Base-by-base conservation (phyloP, 1,140 invertebrate genomes). In the Drosophila elegans region DNA sequence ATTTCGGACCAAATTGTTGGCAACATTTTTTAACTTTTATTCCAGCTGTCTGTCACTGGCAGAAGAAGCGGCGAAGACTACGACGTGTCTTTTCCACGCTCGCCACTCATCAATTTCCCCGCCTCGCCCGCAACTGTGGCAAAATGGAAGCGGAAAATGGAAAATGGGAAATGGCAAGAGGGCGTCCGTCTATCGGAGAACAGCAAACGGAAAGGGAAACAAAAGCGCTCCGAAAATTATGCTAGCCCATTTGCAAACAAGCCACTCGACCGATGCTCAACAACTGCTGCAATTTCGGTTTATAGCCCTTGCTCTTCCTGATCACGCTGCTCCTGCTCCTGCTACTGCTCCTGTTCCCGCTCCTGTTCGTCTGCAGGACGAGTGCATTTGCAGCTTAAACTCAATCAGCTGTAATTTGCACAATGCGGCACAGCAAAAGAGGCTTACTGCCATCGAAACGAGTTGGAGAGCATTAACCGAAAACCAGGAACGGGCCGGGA, bases 231-330 rank as follows among this genome's bases (percentile, higher is more conserved):
- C 12, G 32, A 63, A 79, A 86, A 88, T 88, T 82, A 86, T 86
- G 82, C 75, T 68, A 69, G 66, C 78, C 80, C 82, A 88, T 86
- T 86, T 83, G 75, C 82, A 86, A 86, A 86, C 83, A 88, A 88
- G 79, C 74, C 78, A 82, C 78, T 85, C 68, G 56, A 77, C 51
- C 45, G 32, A 45, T 67, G 62, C 75, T 78, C 53, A 74, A 59
- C 67, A 73, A 73, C 59, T 69, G 51, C 59, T 44, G 71, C 71
- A 75, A 66, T 75, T 75, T 52, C 60, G 61, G 66, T 77, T 75
- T 68, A 66, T 44, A 44, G 72, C 45, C 41, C 46, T 56, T 54
- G 71, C 45, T 68, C 32, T 25, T 41, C 16, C 16, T 1, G 61
- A 10, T 51, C n/a, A 3, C 34, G 44, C 10, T 57, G 10, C 25